Conservation (phyloP, 2,888 invertebrate species). For the Ormyrus thymus region DNA sequence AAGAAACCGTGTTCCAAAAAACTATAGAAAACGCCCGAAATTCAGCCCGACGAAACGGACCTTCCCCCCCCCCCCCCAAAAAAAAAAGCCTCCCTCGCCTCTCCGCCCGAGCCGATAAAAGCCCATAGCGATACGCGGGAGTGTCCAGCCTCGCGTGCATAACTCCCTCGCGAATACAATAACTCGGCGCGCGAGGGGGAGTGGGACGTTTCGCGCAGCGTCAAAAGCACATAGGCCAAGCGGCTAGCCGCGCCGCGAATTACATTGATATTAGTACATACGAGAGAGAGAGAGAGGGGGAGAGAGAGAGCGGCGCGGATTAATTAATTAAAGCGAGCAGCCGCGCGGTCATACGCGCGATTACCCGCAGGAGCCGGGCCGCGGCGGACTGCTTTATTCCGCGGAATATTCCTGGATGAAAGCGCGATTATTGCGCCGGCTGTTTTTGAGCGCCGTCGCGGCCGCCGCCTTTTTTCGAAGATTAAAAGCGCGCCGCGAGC, state of each 20-base stretch:
- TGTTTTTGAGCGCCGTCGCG: not conserved
- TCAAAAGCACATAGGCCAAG: conserved; percentile 64
- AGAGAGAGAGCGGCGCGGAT: conserved; percentile 59
- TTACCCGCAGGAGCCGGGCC: conserved; percentile 31
- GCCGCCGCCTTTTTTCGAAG: not conserved
- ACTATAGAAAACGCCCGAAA: no score
- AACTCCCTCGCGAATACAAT: conserved; percentile 3
- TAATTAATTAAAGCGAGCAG: conserved; percentile 71
- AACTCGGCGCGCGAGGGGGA: conserved; percentile 59
- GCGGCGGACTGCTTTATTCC: conserved; percentile 17
- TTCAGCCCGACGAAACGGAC: no score
- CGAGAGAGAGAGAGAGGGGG: not conserved
- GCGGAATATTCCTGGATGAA: no score
- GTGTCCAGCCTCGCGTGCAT: conserved; percentile 25
- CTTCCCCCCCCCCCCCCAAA: no score
- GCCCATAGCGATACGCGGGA: no score
- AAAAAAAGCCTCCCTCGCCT: no score
- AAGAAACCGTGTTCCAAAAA: no score
- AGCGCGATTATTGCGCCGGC: not conserved
- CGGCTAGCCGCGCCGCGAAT: conserved; percentile 61
- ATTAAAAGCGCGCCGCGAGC: no score
- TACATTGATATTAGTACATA: conserved; percentile 73
- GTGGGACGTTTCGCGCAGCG: conserved; percentile 49
- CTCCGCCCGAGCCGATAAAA: no score
- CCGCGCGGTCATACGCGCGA: conserved; percentile 52